These are phyloP conservation scores for Rhyacophila evoluta DNA, from an alignment of 2,888 invertebrate species.

Conservation along the genomic window DNA sequence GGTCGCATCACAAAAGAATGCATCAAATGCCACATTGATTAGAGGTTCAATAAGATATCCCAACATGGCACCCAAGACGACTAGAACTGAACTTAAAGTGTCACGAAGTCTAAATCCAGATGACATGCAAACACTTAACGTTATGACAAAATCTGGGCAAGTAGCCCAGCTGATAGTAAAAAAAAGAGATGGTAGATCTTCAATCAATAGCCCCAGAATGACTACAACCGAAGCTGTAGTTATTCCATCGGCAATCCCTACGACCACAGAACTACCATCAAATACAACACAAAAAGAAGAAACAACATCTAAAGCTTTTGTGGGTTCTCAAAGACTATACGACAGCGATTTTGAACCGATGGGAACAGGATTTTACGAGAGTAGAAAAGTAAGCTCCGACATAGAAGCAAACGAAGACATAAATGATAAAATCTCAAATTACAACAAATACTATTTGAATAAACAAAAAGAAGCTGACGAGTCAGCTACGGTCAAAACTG, in stretches of 20 bases:
- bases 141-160: constrained; percentile 81
- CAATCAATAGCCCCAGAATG: constrained; percentile 60
- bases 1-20: constrained; percentile 56
- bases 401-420: constrained; percentile 40
- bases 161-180: constrained; percentile 83
- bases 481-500: constrained; percentile 63
- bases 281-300: constrained; percentile 61
- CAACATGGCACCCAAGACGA: constrained; percentile 71
- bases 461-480: constrained; percentile 64
- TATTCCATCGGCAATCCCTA: constrained; percentile 58
- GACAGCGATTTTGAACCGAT: constrained; percentile 46
- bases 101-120: constrained; percentile 82
- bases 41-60: constrained; percentile 66
- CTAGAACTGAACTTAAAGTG: constrained; percentile 81
- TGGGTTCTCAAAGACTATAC: constrained; percentile 50
- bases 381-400: constrained; percentile 64
- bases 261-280: constrained; percentile 27
- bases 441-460: constrained; percentile 65
- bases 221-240: constrained; percentile 57
- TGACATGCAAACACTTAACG: constrained; percentile 81
- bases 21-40: constrained; percentile 60
- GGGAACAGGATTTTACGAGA: constrained; percentile 58
- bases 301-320: constrained; percentile 64
- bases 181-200: constrained; percentile 73
- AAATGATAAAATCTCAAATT: constrained; percentile 65